phyloP scores from a whole-genome alignment of 2,888 invertebrate genomes.

The Ctena decussata region DNA sequence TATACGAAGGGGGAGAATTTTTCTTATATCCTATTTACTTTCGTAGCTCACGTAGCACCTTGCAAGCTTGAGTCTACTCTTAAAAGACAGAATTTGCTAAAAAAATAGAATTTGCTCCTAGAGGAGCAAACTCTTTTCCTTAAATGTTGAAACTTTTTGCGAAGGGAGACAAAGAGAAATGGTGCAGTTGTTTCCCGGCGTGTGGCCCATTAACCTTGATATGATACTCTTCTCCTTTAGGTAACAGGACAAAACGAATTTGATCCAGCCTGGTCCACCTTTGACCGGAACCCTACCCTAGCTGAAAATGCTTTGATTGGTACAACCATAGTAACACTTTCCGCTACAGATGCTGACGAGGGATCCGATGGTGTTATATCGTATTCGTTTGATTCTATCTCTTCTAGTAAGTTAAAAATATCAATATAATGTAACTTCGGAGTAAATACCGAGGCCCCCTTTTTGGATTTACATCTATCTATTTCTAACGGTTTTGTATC shows the following conservation, averaged over 20 bases:
- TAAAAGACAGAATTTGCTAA: no score
- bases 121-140: no score
- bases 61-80: no score
- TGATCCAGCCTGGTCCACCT: neutral
- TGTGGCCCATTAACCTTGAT: neutral
- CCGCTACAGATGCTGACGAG: slow-evolving; percentile 40
- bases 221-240: neutral
- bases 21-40: no score
- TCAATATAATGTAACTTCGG: no score
- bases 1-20: no score
- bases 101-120: no score
- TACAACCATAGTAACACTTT: slow-evolving; percentile 35
- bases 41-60: no score
- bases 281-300: neutral
- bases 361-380: slow-evolving; percentile 35
- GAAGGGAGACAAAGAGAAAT: neutral
- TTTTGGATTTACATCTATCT: no score
- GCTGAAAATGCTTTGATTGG: slow-evolving; percentile 32
- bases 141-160: no score
- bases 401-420: slow-evolving; percentile 1
- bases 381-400: neutral
- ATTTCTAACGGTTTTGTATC: no score
- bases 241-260: slow-evolving; percentile 9
- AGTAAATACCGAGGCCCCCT: no score
- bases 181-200: neutral